phyloP scores from a whole-genome alignment of 2,113 vertebrate genomes.

The Gallinago jamesoni region DNA sequence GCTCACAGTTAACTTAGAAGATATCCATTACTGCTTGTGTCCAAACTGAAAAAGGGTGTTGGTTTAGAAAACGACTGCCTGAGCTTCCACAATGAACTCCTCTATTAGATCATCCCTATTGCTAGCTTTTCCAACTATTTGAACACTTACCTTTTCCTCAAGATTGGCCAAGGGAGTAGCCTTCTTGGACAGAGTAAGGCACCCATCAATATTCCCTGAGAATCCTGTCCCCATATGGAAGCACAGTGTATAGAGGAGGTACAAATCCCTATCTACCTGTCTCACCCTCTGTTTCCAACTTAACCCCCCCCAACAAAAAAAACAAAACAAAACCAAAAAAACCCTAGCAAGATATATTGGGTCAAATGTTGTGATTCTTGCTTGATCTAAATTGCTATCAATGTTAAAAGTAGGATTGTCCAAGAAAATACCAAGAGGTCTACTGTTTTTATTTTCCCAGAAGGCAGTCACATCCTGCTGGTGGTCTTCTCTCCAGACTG shows the following conservation, averaged over 20 bases:
- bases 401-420: neutral
- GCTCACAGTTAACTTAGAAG: slow-evolving; percentile 13
- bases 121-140: neutral
- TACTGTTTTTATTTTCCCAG: neutral
- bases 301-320: neutral
- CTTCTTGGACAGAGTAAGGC: neutral
- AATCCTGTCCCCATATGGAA: neutral
- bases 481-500: neutral
- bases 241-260: neutral
- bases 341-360: neutral
- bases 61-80: slow-evolving; percentile 27
- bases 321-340: too few relatives aligned
- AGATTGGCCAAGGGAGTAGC: neutral
- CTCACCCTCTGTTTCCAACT: neutral
- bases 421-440: neutral
- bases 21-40: neutral
- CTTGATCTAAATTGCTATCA: neutral
- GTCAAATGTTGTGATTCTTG: neutral
- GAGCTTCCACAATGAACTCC: neutral
- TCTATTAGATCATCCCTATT: neutral
- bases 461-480: neutral
- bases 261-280: neutral
- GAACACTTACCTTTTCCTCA: neutral
- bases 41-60: slow-evolving; percentile 32
- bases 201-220: neutral